Conservation (phyloP, 2,113 vertebrate species). For the Noturus placidus region DNA sequence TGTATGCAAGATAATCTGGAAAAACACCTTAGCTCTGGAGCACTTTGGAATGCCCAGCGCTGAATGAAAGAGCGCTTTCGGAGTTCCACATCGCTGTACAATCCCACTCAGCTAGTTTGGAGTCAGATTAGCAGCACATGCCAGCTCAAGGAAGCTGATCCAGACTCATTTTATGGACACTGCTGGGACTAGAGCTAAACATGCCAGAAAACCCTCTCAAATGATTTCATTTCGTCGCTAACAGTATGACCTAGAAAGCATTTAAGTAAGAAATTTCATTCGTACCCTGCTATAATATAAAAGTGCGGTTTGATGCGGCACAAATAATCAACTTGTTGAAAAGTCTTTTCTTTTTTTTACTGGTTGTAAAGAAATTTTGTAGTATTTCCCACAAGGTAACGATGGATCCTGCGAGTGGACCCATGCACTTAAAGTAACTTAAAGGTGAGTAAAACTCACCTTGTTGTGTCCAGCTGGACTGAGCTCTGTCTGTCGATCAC, state of each 20-base stretch:
- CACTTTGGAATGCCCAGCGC: no score
- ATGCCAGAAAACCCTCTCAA: background rate
- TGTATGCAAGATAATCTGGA: background rate
- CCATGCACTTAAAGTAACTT: background rate
- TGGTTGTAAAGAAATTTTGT: background rate
- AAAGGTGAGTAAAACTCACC: constrained; percentile 57
- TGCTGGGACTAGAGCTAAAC: background rate
- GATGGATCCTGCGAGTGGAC: background rate
- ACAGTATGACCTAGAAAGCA: background rate
- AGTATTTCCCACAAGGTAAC: background rate
- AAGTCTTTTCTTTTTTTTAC: background rate
- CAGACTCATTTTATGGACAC: background rate
- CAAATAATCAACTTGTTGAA: background rate
- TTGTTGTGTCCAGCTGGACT: constrained; percentile 45
- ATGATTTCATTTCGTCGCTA: background rate
- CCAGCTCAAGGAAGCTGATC: background rate
- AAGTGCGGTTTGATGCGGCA: background rate
- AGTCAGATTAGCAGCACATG: background rate
- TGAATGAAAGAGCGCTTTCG: background rate
- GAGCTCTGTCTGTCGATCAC: constrained; percentile 48
- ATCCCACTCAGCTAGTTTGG: background rate
- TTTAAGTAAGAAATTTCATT: background rate
- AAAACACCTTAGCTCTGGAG: background rate
- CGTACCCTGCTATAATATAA: background rate
- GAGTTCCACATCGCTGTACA: background rate